These are phyloP conservation scores for Pelecanus crispus DNA, from an alignment of 2,113 vertebrate species.

Conservation along the genomic window DNA sequence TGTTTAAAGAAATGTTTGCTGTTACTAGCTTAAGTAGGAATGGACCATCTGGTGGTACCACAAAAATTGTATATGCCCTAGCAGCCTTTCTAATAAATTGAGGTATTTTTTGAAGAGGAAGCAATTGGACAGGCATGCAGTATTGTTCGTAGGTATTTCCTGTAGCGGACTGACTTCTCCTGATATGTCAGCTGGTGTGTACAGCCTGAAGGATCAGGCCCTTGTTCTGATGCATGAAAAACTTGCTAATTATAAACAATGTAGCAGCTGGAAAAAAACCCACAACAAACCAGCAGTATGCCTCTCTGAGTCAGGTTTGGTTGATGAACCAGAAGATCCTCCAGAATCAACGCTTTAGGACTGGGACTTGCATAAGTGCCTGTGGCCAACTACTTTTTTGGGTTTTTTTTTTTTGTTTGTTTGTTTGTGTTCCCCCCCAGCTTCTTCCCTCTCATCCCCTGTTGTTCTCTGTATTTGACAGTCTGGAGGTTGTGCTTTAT, in stretches of 20 bases:
- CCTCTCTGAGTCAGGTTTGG: background rate
- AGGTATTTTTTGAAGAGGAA: background rate
- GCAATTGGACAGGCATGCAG: background rate
- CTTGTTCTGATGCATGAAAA: background rate
- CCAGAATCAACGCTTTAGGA: background rate
- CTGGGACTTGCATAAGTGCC: background rate
- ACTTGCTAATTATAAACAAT: background rate
- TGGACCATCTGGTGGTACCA: background rate
- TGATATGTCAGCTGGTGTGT: background rate
- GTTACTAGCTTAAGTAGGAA: background rate
- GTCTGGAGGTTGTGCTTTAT: background rate
- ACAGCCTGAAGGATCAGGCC: background rate
- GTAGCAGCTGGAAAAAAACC: background rate
- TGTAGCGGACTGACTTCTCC: background rate
- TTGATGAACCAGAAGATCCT: background rate
- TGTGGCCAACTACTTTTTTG: background rate
- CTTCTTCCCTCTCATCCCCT: too few relatives aligned
- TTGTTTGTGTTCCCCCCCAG: accelerated
- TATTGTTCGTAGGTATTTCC: background rate
- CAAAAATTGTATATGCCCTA: background rate
- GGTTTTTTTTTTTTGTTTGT: background rate
- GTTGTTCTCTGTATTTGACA: background rate
- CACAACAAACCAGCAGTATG: background rate
- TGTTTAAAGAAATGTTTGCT: background rate
- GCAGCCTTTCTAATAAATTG: background rate